Evolutionary conservation across 92 coral and sea anemone species (phyloP).

Genomic region (Heliopora coerulea): DNA sequence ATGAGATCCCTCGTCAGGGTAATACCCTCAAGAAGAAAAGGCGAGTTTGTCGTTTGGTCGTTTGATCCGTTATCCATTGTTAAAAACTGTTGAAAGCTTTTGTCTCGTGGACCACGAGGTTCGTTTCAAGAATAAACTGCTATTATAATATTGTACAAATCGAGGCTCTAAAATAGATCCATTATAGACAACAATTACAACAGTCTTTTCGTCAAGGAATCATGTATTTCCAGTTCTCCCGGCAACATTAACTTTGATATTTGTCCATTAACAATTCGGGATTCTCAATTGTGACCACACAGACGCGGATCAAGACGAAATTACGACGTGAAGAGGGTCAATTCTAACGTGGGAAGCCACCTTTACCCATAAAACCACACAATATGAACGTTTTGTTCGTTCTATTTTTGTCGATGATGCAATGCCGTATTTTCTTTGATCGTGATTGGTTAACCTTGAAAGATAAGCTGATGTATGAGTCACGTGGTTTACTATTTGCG

Average conservation of each 20-base stretch:
- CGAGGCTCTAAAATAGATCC: too few species aligned
- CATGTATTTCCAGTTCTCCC: too few species aligned
- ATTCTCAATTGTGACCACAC: not conserved
- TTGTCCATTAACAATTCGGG: not conserved
- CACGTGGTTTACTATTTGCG: slow-evolving; percentile 20
- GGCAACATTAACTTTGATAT: too few species aligned
- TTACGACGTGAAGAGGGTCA: not conserved
- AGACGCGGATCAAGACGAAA: not conserved
- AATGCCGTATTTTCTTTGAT: not conserved
- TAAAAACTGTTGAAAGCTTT: not conserved
- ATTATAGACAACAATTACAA: too few species aligned
- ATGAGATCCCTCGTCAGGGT: slow-evolving; percentile 86
- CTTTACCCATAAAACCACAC: too few species aligned
- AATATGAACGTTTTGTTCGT: not conserved
- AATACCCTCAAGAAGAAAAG: slow-evolving; percentile 1
- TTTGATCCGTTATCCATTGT: slow-evolving; percentile 19
- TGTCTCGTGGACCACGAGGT: too few species aligned
- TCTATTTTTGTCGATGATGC: slow-evolving; percentile 20
- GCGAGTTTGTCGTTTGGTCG: not conserved
- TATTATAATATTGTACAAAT: too few species aligned
- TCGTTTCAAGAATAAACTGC: too few species aligned
- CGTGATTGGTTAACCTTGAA: slow-evolving; percentile 24
- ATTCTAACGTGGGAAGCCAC: too few species aligned
- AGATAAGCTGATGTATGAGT: not conserved
- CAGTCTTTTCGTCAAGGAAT: too few species aligned